A percentile compares a stretch with the other conserved stretches of the same genome.
phyloP scores from a whole-genome alignment of 2,797 vertebrate genomes.

The Esox masquinongy region DNA sequence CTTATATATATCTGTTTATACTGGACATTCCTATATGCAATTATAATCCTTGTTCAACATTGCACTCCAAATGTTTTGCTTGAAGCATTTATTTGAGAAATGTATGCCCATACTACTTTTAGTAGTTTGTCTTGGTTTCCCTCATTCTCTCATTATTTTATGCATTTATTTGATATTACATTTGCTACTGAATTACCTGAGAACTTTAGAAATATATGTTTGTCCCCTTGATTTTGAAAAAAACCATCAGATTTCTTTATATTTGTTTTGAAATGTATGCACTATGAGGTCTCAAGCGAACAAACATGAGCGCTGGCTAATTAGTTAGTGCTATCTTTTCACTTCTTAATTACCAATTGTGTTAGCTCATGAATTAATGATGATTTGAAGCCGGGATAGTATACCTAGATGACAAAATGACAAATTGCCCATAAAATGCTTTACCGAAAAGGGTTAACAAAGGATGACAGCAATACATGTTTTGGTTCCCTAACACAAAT shows the following conservation, averaged over 20 bases:
- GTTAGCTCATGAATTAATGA: not conserved
- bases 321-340: not conserved
- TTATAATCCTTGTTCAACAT: not conserved
- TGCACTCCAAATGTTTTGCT: not conserved
- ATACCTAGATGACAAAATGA: too few relatives aligned
- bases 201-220: not conserved
- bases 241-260: too few relatives aligned
- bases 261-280: not conserved
- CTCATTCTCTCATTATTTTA: too few relatives aligned
- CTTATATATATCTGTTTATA: too few relatives aligned
- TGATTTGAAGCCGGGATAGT: not conserved
- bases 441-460: too few relatives aligned
- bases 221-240: not conserved
- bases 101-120: not conserved
- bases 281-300: not conserved
- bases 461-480: too few relatives aligned
- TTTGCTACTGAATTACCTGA: not conserved
- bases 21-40: not conserved
- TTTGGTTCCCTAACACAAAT: too few relatives aligned
- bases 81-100: not conserved
- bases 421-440: too few relatives aligned
- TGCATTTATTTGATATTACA: not conserved
- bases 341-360: not conserved
- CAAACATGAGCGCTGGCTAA: not conserved
- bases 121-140: too few relatives aligned